Evolutionary conservation across 2,888 invertebrate species (phyloP), one percentile per base, ranked within the genome.

Genomic region (Alloscopus bannaensis): DNA sequence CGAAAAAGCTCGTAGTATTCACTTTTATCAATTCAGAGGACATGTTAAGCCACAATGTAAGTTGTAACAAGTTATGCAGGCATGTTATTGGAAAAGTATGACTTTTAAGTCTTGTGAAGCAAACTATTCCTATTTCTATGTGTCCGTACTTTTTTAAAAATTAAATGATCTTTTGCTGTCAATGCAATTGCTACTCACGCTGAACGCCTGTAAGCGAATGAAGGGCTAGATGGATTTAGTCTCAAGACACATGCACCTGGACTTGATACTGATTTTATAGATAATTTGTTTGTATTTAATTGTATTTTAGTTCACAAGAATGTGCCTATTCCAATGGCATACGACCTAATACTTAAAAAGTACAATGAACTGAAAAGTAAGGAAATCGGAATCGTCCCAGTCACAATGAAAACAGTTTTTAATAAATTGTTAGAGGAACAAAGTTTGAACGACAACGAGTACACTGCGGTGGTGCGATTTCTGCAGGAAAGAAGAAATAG

Each of bases 1-100:
- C 59, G 85, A 82, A 50, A 29, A 31, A 11, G 68, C 68, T 40
- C 31, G 78, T 11, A 80, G 70, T 52, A 42, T 84, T 0, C 77
- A 81, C 42, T 82, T 85, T 29, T 84, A 84, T 50, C 82, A 83
- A 16, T 73, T 85, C 16, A 50, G 80, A 52, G 84, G 84, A n/a
- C 52, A 52, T 1, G 42, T 29, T 0, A 83, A 83, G 59, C 75
- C 83, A 4, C 77, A 80, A 68, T 78, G 82, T 82, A 64, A 64
- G 62, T 31, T 24, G 31, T 36, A 18, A 8, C 11, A 29, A 31
- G 8, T 29, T 18, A 29, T n/a, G 24, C 26, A 11, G 57, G 26
- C 22, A 55, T 3, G 26, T 4, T 3, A 24, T 11, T 20, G 4
- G 11, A n/a, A n/a, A n/a, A n/a, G n/a, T n/a, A n/a, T n/a, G n/a